phyloP scores from a whole-genome alignment of 2,888 invertebrate genomes.

The Sclerodermus sp. region DNA sequence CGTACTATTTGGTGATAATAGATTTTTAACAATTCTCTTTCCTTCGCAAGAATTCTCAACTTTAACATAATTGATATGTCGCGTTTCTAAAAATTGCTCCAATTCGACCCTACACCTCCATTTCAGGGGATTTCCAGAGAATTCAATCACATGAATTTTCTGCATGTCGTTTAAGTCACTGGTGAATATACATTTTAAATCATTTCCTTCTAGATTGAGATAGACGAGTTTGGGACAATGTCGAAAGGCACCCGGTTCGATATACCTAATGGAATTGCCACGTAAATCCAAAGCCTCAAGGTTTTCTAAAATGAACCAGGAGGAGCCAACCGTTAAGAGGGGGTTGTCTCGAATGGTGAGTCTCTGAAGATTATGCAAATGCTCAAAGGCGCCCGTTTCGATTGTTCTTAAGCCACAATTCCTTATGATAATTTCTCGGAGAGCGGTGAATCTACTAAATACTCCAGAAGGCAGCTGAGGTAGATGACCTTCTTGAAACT shows the following conservation, averaged over 20 bases:
- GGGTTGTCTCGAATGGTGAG: conserved; percentile 39
- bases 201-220: conserved; percentile 42
- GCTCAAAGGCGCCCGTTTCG: conserved; percentile 32
- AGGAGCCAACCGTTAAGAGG: conserved; percentile 23
- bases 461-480: conserved; percentile 22
- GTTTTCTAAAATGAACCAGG: conserved; percentile 31
- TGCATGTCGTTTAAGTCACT: conserved; percentile 36
- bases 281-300: conserved; percentile 35
- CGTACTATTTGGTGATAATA: conserved; percentile 9
- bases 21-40: conserved; percentile 24
- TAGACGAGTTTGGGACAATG: conserved; percentile 28
- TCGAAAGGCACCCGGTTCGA: conserved; percentile 34
- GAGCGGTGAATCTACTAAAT: conserved; percentile 28
- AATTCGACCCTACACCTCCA: conserved; percentile 43
- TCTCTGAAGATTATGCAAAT: conserved; percentile 22
- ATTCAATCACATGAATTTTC: conserved; percentile 32
- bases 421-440: conserved; percentile 32
- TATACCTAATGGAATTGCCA: conserved; percentile 36
- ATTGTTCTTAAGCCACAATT: conserved; percentile 35
- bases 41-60: conserved; percentile 34
- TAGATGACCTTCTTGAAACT: conserved; percentile 37
- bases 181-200: conserved; percentile 38
- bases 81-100: conserved; percentile 36
- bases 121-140: conserved; percentile 39
- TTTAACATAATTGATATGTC: conserved; percentile 23